Base-by-base conservation (phyloP, 1,140 invertebrate genomes). In the Pseudomyrmex cubaensis region DNA sequence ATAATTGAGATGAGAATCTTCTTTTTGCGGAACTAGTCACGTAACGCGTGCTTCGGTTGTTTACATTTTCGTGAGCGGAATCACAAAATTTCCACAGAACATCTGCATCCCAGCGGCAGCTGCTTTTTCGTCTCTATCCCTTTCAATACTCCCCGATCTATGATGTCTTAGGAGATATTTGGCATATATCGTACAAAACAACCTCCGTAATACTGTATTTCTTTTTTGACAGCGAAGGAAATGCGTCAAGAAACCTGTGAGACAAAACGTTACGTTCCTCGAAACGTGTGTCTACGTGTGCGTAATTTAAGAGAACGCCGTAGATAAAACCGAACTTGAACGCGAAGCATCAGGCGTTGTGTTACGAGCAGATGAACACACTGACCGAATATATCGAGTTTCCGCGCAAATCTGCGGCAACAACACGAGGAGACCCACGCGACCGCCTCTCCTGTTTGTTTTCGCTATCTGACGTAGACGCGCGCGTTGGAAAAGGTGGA, bases 71-170 rank as follows among this genome's bases (percentile, higher is more conserved):
- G 50, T 59, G 22, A 9, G 4, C 7, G 44, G 56, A 74, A 72
- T 75, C 70, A 64, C 48, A 80, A 8, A 75, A 76, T 86, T 82
- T 83, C 56, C 1, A 35, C 35, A 48, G 54, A 63, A 66, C 84
- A 88, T 88, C 87, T 84, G 87, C 86, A 88, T 83, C 44, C 44
- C 52, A 54, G 22, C 2, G 9, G 52, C 86, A 87, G 86, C 83
- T 85, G 77, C 64, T 35, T 46, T 4, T n/a, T 22, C 46, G 54
- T 35, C 35, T 35, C 35, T 46, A 87, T 59, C 69, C 69, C 57
- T 48, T 84, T 80, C 85, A 13, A 35, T 61, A 67, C 73, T 87
- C 50, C 52, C 48, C n/a, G 57, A 4, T 48, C 22, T 46, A 22
- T 10, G 77, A 83, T 50, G 35, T 35, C 35, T 35, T 35, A 35